Percentiles rank a stretch among this genome's conserved stretches.
phyloP scores from a whole-genome alignment of 2,797 vertebrate genomes.

The Bovichtus variegatus region DNA sequence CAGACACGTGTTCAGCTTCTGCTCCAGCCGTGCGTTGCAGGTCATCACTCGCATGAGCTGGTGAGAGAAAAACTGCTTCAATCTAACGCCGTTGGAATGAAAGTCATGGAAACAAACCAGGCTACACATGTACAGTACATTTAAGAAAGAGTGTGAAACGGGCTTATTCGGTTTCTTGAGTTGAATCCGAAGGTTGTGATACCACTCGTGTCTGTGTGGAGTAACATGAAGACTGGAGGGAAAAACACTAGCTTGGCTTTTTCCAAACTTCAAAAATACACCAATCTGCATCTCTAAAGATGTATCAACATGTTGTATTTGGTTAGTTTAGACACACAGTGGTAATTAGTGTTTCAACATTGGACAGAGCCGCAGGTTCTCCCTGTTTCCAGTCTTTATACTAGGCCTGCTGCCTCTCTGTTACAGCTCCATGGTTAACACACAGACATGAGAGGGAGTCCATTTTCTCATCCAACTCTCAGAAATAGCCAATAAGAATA shows the following conservation, averaged over 20 bases:
- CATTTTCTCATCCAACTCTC: neutral
- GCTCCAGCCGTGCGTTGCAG: constrained; percentile 88
- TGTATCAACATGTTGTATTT: neutral
- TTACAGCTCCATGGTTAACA: neutral
- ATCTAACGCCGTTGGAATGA: neutral
- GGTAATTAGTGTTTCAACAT: neutral
- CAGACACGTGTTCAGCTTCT: constrained; percentile 89
- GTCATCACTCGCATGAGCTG: constrained; percentile 89
- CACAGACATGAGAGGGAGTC: neutral
- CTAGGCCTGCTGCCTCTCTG: neutral
- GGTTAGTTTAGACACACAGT: neutral
- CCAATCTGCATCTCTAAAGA: neutral
- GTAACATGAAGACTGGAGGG: neutral
- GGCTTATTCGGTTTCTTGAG: neutral
- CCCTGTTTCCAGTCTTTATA: neutral
- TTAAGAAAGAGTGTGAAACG: neutral
- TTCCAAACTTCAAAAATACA: neutral
- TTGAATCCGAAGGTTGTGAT: constrained; percentile 7
- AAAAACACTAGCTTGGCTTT: neutral
- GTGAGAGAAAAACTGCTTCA: constrained; percentile 34
- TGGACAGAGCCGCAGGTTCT: neutral
- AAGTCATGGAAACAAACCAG: neutral
- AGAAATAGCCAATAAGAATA: neutral
- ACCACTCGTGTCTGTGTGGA: neutral
- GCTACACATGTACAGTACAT: neutral